Evolutionary conservation across 2,888 invertebrate genomes (phyloP), one percentile per base, ranked within the genome.

Genomic region (Hesperia comma): DNA sequence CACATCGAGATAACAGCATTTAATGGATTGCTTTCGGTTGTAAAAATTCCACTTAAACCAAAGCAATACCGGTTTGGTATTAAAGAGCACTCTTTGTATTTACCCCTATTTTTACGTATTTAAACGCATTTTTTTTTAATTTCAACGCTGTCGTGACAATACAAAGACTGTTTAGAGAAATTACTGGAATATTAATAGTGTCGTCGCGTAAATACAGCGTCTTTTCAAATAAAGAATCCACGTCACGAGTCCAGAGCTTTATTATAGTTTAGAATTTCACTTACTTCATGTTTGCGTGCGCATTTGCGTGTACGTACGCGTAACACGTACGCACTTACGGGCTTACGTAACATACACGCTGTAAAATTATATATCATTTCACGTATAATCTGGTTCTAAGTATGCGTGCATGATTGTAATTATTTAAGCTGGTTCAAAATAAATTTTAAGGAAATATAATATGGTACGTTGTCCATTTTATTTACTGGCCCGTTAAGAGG

Each of bases 321-420:
- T 49, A 33, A 19, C 49, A 49, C 61, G 37, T 37, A 49, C 49
- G 33, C 15, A 37, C n/a, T n/a, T 40, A 49, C 40, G 32, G 7
- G 32, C 51, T 33, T 32, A 12, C 12, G 19, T 17, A 14, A 40
- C 58, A 40, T 62, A 40, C 57, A 66, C 58, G 67, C 53, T 67
- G 57, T 67, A 62, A 61, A 46, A 62, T 62, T 46, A 37, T 58
- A 57, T 49, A 51, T 56, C 7, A 46, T 46, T 46, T 46, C 37
- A 37, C 37, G 12, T 37, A 12, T 37, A 46, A 17, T 46, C 46
- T 46, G 15, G 17, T 10, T 8, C 43, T n/a, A 15, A 10, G 8
- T 6, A 12, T 15, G 17, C 37, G 1, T 37, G 37, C 37, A 37
- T 37, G 8, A 37, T 37, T 12, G 10, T 37, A 26, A 26, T 12